Evolutionary conservation across 2,113 vertebrate species (phyloP).

Genomic region (Anguilla rostrata): DNA sequence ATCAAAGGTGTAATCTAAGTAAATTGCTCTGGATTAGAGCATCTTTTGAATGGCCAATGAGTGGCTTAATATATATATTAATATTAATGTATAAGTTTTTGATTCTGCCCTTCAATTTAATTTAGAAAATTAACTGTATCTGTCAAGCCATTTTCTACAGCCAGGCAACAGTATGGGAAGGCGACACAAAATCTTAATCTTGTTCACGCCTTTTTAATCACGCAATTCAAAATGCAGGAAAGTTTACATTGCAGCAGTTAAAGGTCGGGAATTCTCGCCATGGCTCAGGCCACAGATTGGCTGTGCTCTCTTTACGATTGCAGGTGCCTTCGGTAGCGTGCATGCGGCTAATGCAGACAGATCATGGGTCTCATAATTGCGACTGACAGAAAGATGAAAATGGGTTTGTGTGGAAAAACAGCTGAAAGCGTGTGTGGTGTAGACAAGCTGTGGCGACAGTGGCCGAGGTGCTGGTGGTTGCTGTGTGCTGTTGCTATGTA

Average conservation of each 20-base stretch:
- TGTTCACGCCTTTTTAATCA: not conserved
- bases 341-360: too few species aligned
- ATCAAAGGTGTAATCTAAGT: too few species aligned
- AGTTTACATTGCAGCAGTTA: not conserved
- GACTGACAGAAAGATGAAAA: too few species aligned
- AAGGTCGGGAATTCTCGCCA: too few species aligned
- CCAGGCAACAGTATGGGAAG: not conserved
- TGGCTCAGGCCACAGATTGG: too few species aligned
- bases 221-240: not conserved
- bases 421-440: not conserved
- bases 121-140: not conserved
- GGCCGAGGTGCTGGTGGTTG: not conserved
- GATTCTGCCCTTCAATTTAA: not conserved
- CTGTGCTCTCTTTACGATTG: not conserved
- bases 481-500: not conserved
- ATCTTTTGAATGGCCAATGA: too few species aligned
- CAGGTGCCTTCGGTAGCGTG: not conserved
- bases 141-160: not conserved
- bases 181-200: not conserved
- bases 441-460: not conserved
- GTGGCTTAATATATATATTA: too few species aligned
- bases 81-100: not conserved
- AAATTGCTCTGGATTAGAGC: too few species aligned
- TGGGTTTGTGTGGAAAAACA: not conserved
- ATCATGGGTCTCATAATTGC: too few species aligned